Base-by-base conservation (phyloP, 2,888 invertebrate species). In the Sclerodermus sp. region DNA sequence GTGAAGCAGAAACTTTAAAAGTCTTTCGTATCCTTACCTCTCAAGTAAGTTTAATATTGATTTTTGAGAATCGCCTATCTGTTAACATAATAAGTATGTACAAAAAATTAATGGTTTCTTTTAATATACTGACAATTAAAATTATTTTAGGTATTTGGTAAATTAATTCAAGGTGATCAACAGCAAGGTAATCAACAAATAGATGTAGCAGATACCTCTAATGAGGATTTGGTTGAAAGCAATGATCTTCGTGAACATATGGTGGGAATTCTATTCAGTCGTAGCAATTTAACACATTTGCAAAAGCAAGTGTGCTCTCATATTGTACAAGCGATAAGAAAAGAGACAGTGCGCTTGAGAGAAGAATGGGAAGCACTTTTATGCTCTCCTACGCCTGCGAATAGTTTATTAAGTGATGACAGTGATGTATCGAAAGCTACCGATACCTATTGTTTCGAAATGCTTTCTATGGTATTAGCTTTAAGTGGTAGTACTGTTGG, bases 401-500 rank as follows among this genome's bases (percentile, higher is more conserved):
- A 74, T 42, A 78, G 77, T 57, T 58, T 74, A 5, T 53, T 75
- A 4, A 77, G 77, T 30, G 78, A 76, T 29, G 81, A 80, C 54
- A 80, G 81, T 46, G 82, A 82, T 58, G 68, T 78, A 16, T 76
- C 76, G 1, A 84, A 83, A 70, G 80, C 81, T 51, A 81, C 83
- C 1, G 96, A 97, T 77, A 93, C 93, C n/a, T 97, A 96, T 77
- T 96, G 96, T 80, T 97, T 96, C 74, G 96, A 97, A 82, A 93
- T 97, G 92, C 80, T 97, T 16, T 95, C 95, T 3, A 90, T 96
- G 90, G 96, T 93, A 42, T 78, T 96, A 64, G 96, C 97, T 0
- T 79, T 97, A 37, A 96, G 95, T 57, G 96, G 96, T 2, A 96
- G 95, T 63, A 85, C 88, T 0, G 93, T 96, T 0, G 96, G 96